Evolutionary conservation across 2,797 vertebrate genomes (phyloP), one percentile per base, ranked within the genome.

Genomic region (Pseudochromis fuscus): DNA sequence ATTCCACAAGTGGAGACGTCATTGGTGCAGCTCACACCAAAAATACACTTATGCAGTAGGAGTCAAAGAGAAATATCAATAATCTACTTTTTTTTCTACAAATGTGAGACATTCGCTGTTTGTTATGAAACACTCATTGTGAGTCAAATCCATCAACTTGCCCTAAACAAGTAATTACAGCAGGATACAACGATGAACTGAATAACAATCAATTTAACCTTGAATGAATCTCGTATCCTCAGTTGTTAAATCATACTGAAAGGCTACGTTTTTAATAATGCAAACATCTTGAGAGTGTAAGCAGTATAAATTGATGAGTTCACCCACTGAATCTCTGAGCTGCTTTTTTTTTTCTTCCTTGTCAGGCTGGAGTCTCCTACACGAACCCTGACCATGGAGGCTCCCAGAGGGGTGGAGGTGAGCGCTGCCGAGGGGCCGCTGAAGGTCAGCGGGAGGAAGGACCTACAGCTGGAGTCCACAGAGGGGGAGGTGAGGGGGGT

Each of bases 401-500:
- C 96, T 57, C 96, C 96, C 1, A 94, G 95, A 85, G 96, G 96
- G 45, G 94, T 97, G 1, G 94, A 96, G 74, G 95, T 97, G 71
- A 95, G 94, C 4, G 94, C 96, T 2, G 93, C 94, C 83, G 91
- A 92, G 0, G 96, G 96, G 24, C 91, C 93, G 37, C 90, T 98
- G 88, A 95, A 94, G 90, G 96, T 96, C 86, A 94, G 93, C 0
- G 93, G 96, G 74, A 94, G 95, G 76, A 96, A 95, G 65, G 96
- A 97, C 89, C 93, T 98, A 57, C 94, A 90, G 83, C 92, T 98
- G 91, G 95, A 96, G 87, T 97, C 96, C 89, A 96, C 96, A 89
- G 96, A 97, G 12, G 96, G 96, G 92, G 96, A 97, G 95, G 96
- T 97, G 86, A 92, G 82, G 11, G 44, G 7, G 3, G 21, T 18